Conservation (phyloP, 2,888 invertebrate genomes). For the Stenolophus ochropezus region DNA sequence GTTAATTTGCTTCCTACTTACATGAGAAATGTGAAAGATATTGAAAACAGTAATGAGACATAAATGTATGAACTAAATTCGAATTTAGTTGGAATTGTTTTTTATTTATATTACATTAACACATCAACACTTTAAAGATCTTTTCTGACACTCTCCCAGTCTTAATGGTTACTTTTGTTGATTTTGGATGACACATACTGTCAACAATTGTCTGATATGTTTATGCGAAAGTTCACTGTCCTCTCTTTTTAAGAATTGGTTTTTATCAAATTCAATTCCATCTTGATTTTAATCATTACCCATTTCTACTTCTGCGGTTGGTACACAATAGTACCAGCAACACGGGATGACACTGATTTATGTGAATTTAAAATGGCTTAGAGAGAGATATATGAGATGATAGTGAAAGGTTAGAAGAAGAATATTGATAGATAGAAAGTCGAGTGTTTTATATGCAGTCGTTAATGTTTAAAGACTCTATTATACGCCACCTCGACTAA, state of each 20-base stretch:
- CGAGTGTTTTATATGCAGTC: not conserved
- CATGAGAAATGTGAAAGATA: too few relatives aligned
- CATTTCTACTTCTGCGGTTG: not conserved
- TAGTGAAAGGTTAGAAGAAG: constrained; percentile 39
- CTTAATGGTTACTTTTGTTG: too few relatives aligned
- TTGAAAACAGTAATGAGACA: too few relatives aligned
- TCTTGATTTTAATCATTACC: not conserved
- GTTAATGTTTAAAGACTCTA: not conserved
- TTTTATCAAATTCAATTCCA: not conserved
- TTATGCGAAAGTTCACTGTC: not conserved
- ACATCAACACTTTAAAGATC: too few relatives aligned
- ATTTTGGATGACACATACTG: too few relatives aligned
- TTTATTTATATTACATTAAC: too few relatives aligned
- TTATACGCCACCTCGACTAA: not conserved
- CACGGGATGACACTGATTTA: constrained; percentile 30
- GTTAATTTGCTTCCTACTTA: too few relatives aligned
- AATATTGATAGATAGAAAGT: constrained; percentile 20
- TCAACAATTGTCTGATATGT: not conserved
- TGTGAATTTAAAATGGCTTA: constrained; percentile 35
- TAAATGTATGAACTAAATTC: too few relatives aligned
- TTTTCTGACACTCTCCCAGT: too few relatives aligned
- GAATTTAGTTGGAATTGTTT: too few relatives aligned
- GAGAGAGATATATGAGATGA: constrained; percentile 19
- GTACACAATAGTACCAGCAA: not conserved
- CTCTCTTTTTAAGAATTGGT: not conserved